phyloP scores from a whole-genome alignment of 2,113 vertebrate genomes.

The Triplophysa tibetana region DNA sequence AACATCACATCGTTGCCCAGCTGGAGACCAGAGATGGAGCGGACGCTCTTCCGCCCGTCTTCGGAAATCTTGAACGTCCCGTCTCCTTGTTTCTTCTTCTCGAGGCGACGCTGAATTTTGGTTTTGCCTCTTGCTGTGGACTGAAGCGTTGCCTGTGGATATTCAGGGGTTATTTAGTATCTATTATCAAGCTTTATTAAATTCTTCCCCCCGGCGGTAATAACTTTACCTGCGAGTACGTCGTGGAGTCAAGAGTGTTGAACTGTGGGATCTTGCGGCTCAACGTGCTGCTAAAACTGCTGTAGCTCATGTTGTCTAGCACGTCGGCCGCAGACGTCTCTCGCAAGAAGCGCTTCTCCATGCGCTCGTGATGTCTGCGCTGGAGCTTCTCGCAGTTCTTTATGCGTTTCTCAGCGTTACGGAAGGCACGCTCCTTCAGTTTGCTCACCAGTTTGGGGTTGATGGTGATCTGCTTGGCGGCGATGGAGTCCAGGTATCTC shows the following conservation, averaged over 20 bases:
- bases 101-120: constrained; percentile 90
- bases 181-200: not conserved
- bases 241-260: constrained; percentile 81
- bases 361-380: constrained; percentile 88
- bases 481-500: constrained; percentile 92
- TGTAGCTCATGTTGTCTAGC: constrained; percentile 88
- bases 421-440: constrained; percentile 89
- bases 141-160: constrained; percentile 82
- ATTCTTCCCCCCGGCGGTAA: too few species aligned
- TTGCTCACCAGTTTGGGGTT: constrained; percentile 91
- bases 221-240: constrained; percentile 84
- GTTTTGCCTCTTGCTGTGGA: constrained; percentile 89
- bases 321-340: constrained; percentile 80
- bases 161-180: not conserved
- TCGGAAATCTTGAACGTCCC: constrained; percentile 94
- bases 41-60: constrained; percentile 91
- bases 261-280: constrained; percentile 85
- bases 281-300: constrained; percentile 86
- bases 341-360: constrained; percentile 89
- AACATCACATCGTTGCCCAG: constrained; percentile 96
- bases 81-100: constrained; percentile 86
- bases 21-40: constrained; percentile 94
- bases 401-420: constrained; percentile 85
- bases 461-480: constrained; percentile 89
- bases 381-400: constrained; percentile 90